phyloP scores from a whole-genome alignment of 1,140 invertebrate species.

The Drosophila malerkotliana region DNA sequence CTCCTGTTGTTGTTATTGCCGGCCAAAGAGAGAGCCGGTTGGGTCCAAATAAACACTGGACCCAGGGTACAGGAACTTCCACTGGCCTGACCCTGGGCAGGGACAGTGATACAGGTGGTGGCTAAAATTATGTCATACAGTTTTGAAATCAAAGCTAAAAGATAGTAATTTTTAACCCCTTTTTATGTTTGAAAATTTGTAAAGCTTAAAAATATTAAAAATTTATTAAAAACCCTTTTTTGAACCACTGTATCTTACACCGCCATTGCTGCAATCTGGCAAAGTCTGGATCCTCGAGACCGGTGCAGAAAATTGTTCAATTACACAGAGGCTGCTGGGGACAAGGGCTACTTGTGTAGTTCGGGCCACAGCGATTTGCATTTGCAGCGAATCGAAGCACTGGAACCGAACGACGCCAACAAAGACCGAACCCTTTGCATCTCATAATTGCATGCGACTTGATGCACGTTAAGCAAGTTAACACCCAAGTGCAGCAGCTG shows the following conservation, averaged over 20 bases:
- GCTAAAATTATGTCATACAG: background rate
- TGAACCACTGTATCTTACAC: conserved; percentile 14
- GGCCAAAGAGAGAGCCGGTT: conserved; percentile 60
- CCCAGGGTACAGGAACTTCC: conserved; percentile 33
- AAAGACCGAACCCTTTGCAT: conserved; percentile 34
- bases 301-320: conserved; percentile 77
- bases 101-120: conserved; percentile 32
- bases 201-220: background rate
- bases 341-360: conserved; percentile 29
- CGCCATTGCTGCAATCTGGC: conserved; percentile 55
- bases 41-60: conserved; percentile 72
- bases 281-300: conserved; percentile 37
- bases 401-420: conserved; percentile 16
- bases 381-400: conserved; percentile 70
- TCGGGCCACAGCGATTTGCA: conserved; percentile 58
- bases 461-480: conserved; percentile 79
- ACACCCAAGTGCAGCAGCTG: conserved; percentile 63
- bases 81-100: conserved; percentile 44
- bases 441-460: conserved; percentile 74
- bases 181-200: background rate
- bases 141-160: too few species aligned
- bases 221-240: background rate
- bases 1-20: conserved; percentile 44
- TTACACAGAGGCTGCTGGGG: conserved; percentile 59
- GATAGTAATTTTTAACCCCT: background rate